Conservation (phyloP, 2,888 invertebrate species). For the Ormyrus rosae region DNA sequence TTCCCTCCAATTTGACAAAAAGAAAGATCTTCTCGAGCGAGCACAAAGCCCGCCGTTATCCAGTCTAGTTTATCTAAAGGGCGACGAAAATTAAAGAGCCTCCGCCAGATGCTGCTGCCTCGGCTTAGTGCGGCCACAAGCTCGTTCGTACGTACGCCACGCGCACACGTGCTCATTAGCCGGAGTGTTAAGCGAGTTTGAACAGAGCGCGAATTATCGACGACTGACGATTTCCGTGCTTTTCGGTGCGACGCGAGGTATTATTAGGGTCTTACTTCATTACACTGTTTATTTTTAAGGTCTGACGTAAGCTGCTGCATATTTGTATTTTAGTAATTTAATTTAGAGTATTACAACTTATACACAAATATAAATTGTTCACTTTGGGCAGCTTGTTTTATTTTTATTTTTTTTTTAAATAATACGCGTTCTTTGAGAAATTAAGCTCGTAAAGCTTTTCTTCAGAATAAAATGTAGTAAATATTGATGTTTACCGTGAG, state of each 20-base stretch:
- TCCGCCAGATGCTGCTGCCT: not conserved
- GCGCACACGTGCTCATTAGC: not conserved
- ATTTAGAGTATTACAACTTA: too few relatives aligned
- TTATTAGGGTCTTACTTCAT: too few relatives aligned
- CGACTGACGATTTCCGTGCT: constrained; percentile 36
- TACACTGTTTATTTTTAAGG: not conserved
- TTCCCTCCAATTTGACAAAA: constrained; percentile 22
- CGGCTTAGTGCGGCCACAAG: too few relatives aligned
- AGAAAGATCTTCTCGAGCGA: not conserved
- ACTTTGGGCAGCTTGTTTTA: too few relatives aligned
- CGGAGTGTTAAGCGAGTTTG: constrained; percentile 33
- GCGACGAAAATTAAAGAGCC: constrained; percentile 16
- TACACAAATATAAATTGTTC: too few relatives aligned
- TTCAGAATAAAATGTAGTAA: too few relatives aligned
- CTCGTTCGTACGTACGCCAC: too few relatives aligned
- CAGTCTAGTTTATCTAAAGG: not conserved
- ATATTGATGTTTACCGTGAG: too few relatives aligned
- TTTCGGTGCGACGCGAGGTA: not conserved
- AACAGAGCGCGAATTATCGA: constrained; percentile 26
- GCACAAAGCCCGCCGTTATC: constrained; percentile 19
- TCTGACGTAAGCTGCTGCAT: not conserved
- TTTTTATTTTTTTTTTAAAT: too few relatives aligned
- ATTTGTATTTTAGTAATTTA: not conserved
- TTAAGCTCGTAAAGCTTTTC: too few relatives aligned
- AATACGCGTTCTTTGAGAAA: too few relatives aligned